Base-by-base conservation (phyloP, 2,888 invertebrate species). In the Rhyacophila evoluta region DNA sequence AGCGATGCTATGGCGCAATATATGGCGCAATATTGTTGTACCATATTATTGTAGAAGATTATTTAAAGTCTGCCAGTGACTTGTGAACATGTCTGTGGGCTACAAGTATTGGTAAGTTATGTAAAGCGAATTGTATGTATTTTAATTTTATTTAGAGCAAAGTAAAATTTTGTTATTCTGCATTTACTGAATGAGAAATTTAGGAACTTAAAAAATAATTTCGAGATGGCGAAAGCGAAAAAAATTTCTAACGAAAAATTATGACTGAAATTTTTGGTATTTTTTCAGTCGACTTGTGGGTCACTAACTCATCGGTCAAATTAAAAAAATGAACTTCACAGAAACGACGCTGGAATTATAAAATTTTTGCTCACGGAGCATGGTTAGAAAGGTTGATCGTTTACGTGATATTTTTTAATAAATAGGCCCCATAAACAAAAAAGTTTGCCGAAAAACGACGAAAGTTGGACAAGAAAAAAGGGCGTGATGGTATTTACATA, bases 341-440 rank as follows among this genome's bases (percentile, higher is more conserved):
- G 55, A 55, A 55, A 25, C 55, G 55, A n/a, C 25, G 25, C 8
- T 10, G 15, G 55, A 55, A 55, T 25, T 55, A 55, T 55, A 55
- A 38, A n/a, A 8, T 55, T 55, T 55, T 25, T 19, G 55, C 4
- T 55, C 15, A 10, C 55, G 10, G 25, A 19, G 25, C 55, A 55
- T 55, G 55, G 15, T 19, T 55, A 55, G 19, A 55, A 55, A 55
- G 55, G 55, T 55, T 55, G 55, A 55, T 55, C 55, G 55, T 55
- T 55, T 55, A 55, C 55, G 55, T 55, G 55, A 55, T 25, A 55
- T 55, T 55, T 55, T 55, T 55, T 55, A 55, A 55, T 55, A 55
- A 55, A 55, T 55, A 55, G 55, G 55, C 19, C 8, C 55, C 55
- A 55, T 55, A 55, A 55, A 55, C 25, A 55, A 55, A 55, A 55